Evolutionary conservation across 2,888 invertebrate genomes (phyloP).

Genomic region (Nesidiocoris tenuis): DNA sequence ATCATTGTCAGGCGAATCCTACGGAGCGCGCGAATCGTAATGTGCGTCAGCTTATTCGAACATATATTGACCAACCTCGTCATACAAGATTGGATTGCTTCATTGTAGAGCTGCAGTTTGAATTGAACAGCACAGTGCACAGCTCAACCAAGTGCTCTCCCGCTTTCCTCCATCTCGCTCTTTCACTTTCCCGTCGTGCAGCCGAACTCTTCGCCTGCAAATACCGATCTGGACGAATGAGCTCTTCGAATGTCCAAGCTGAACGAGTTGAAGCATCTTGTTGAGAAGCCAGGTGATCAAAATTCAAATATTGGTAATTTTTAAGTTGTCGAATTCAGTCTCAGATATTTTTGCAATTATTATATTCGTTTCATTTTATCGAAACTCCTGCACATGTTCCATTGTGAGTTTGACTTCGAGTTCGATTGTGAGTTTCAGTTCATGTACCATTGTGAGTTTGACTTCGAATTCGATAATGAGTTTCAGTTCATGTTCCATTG

Average conservation of each 20-base stretch:
- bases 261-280: slow-evolving; percentile 14
- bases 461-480: too few species aligned
- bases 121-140: slow-evolving; percentile 48
- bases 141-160: slow-evolving; percentile 49
- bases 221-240: neutral
- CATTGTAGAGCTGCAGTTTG: slow-evolving; percentile 48
- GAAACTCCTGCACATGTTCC: too few species aligned
- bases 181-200: neutral
- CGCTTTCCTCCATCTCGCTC: slow-evolving; percentile 45
- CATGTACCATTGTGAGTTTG: too few species aligned
- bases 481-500: too few species aligned
- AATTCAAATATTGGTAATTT: too few species aligned
- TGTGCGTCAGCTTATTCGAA: slow-evolving; percentile 52
- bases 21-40: slow-evolving; percentile 52
- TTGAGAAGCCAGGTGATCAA: too few species aligned
- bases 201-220: neutral
- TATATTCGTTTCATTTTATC: too few species aligned
- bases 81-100: slow-evolving; percentile 51
- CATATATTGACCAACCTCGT: slow-evolving; percentile 43
- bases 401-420: too few species aligned
- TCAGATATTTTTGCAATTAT: too few species aligned
- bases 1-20: slow-evolving; percentile 12
- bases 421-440: too few species aligned
- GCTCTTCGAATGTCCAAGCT: neutral
- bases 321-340: too few species aligned